Conservation (phyloP, 2,113 vertebrate genomes). For the Paradisaea rubra region DNA sequence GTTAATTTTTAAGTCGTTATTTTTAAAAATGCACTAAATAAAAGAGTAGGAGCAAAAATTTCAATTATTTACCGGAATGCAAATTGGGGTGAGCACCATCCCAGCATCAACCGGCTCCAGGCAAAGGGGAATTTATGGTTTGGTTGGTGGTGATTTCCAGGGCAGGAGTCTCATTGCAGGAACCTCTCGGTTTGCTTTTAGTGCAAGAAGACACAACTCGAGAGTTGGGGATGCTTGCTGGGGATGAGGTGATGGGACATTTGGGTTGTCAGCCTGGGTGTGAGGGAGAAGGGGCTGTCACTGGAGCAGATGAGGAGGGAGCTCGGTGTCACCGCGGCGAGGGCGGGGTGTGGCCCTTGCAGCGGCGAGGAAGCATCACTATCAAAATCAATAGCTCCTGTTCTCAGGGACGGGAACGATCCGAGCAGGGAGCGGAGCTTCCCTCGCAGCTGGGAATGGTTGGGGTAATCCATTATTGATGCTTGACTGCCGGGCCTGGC, state of each 20-base stretch:
- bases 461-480: conserved; percentile 46
- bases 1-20: neutral
- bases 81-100: neutral
- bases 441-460: conserved; percentile 43
- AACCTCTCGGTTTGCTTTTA: neutral
- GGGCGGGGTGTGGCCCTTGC: neutral
- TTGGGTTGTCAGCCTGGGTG: neutral
- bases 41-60: neutral
- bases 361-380: neutral
- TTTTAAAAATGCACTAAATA: neutral
- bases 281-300: neutral
- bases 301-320: neutral
- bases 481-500: conserved; percentile 2
- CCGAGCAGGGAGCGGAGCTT: conserved; percentile 35
- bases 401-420: conserved; percentile 10
- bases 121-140: neutral
- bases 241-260: neutral
- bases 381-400: conserved; percentile 58
- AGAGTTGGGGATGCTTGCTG: neutral
- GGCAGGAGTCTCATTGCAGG: neutral
- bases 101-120: neutral
- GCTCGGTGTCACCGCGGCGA: neutral
- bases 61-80: neutral
- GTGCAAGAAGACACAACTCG: neutral
- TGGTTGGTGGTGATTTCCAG: neutral